Evolutionary conservation across 2,797 vertebrate species (phyloP).

Genomic region (Leucoraja ocellata): DNA sequence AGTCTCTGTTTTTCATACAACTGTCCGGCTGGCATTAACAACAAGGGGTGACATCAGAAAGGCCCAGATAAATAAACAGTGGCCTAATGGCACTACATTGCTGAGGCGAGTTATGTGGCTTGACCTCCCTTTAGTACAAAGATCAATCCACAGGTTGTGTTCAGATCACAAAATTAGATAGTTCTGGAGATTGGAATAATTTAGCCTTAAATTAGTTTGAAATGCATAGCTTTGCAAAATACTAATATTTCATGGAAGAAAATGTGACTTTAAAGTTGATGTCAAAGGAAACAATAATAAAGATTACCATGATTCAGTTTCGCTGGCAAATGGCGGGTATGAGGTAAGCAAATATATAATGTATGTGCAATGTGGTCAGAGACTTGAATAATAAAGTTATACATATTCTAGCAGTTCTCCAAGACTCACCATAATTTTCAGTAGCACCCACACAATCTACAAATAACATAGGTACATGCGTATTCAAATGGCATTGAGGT

Average conservation of each 20-base stretch:
- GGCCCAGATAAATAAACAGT: constrained; percentile 33
- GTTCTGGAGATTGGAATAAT: background rate
- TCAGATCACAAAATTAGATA: background rate
- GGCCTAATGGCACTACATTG: background rate
- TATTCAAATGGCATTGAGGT: too few species aligned
- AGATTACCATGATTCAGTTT: background rate
- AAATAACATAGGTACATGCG: too few species aligned
- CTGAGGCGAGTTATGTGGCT: background rate
- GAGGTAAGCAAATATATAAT: too few species aligned
- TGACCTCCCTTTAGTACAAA: constrained; percentile 9
- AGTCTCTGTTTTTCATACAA: constrained; percentile 19
- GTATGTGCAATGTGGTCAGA: too few species aligned
- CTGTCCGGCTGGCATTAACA: constrained; percentile 27
- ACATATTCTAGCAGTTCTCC: too few species aligned
- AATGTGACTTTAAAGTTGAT: background rate
- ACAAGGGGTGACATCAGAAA: constrained; percentile 29
- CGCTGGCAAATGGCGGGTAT: background rate
- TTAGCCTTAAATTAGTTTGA: background rate
- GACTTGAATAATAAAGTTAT: too few species aligned
- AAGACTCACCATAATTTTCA: too few species aligned
- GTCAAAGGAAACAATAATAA: background rate
- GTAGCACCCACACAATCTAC: too few species aligned
- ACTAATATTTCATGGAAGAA: background rate
- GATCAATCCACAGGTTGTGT: background rate
- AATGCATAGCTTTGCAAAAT: background rate